These are phyloP conservation scores for Dione juno DNA, from an alignment of 2,888 invertebrate genomes.

Conservation along the genomic window DNA sequence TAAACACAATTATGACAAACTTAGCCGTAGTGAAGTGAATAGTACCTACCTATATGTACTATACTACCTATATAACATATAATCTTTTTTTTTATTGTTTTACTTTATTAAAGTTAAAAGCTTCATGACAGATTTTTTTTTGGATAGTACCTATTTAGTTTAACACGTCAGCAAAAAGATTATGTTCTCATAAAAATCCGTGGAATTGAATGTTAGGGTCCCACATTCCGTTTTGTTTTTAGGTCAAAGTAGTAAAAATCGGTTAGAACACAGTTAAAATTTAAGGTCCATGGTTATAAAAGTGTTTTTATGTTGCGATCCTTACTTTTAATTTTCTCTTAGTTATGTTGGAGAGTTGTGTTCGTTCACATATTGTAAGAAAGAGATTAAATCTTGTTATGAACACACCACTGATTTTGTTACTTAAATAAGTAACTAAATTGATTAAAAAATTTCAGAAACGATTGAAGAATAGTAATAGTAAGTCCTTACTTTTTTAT, in stretches of 20 bases:
- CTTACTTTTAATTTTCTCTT: slow-evolving; percentile 5
- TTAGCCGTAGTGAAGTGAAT: slow-evolving; percentile 45
- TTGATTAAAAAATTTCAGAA: too few relatives aligned
- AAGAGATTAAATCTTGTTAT: too few relatives aligned
- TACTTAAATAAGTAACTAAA: too few relatives aligned
- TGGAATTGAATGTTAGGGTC: slow-evolving; percentile 19
- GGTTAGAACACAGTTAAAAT: slow-evolving; percentile 26
- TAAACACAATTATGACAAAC: slow-evolving; percentile 56
- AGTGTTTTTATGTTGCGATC: slow-evolving; percentile 12
- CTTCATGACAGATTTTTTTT: not conserved
- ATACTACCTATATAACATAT: too few relatives aligned
- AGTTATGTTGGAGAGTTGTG: not conserved
- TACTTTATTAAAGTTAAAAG: too few relatives aligned
- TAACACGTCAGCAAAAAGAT: slow-evolving; percentile 10
- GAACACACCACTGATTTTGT: too few relatives aligned
- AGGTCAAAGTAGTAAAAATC: slow-evolving; percentile 22
- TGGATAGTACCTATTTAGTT: slow-evolving; percentile 1
- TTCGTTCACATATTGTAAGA: not conserved
- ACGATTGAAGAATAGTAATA: too few relatives aligned
- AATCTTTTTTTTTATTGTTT: too few relatives aligned
- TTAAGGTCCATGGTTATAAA: slow-evolving; percentile 22
- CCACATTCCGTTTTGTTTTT: slow-evolving; percentile 17
- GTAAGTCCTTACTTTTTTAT: too few relatives aligned
- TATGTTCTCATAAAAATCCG: slow-evolving; percentile 21
- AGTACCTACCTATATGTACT: too few relatives aligned